Conservation (phyloP, 2,888 invertebrate genomes). For the Tenthredo mesomela region DNA sequence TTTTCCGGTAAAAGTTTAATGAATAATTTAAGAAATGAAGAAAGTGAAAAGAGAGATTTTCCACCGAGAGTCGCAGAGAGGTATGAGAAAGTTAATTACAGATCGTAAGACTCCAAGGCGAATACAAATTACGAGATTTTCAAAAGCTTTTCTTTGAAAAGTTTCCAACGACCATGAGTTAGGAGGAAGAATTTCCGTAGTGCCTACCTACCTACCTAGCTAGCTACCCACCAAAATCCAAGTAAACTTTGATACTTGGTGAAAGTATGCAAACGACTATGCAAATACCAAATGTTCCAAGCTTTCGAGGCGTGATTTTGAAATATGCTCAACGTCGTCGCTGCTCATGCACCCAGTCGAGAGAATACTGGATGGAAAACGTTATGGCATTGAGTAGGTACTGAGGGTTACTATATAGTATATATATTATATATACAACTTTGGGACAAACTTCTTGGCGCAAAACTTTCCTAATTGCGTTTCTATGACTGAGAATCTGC, state of each 20-base stretch:
- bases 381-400: not conserved
- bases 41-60: conserved; percentile 23
- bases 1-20: not conserved
- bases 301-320: conserved; percentile 39
- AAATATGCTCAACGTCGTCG: conserved; percentile 19
- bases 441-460: not conserved
- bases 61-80: not conserved
- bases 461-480: conserved; percentile 40
- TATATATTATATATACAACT: not conserved
- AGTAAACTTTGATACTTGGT: conserved; percentile 38
- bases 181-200: conserved; percentile 21
- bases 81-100: conserved; percentile 44
- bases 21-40: conserved; percentile 28
- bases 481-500: conserved; percentile 20
- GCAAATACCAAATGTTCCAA: conserved; percentile 44
- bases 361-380: not conserved
- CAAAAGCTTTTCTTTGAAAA: conserved; percentile 41
- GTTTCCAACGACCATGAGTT: conserved; percentile 29
- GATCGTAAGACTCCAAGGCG: conserved; percentile 4
- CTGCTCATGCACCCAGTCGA: not conserved
- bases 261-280: conserved; percentile 48
- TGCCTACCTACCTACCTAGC: not conserved
- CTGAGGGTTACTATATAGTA: not conserved
- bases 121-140: conserved; percentile 53
- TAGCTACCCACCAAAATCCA: conserved; percentile 2